phyloP scores from a whole-genome alignment of 2,797 vertebrate species.

The Rhynchonycteris naso region DNA sequence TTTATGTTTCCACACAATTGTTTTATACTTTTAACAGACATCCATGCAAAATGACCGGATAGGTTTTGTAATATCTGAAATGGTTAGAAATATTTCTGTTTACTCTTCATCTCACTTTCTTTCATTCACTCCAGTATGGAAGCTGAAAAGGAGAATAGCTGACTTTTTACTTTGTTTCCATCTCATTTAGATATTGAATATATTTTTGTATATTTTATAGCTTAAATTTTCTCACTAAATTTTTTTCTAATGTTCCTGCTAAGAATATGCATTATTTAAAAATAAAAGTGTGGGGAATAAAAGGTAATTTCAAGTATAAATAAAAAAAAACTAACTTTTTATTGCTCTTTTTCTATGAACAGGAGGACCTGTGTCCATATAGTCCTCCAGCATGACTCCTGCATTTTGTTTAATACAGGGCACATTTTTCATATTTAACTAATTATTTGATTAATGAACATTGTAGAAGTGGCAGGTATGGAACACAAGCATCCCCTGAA shows the following conservation, averaged over 20 bases:
- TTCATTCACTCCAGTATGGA: neutral
- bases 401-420: neutral
- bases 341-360: neutral
- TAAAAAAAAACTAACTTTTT: neutral
- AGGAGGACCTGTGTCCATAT: neutral
- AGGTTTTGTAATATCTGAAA: neutral
- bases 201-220: neutral
- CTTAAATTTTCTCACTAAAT: conserved; percentile 19
- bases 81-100: neutral
- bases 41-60: conserved; percentile 7
- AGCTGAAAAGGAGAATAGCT: neutral
- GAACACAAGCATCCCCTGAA: neutral
- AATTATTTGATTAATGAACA: neutral
- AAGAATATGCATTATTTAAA: neutral
- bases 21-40: neutral
- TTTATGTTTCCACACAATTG: conserved; percentile 5
- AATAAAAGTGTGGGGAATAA: neutral
- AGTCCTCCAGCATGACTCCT: neutral
- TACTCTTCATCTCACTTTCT: neutral
- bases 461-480: neutral
- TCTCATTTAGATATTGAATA: conserved; percentile 29
- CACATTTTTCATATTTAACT: neutral
- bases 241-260: neutral
- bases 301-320: neutral
- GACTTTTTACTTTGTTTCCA: neutral